phyloP scores from a whole-genome alignment of 2,888 invertebrate species.

The Oeneis ivallda region DNA sequence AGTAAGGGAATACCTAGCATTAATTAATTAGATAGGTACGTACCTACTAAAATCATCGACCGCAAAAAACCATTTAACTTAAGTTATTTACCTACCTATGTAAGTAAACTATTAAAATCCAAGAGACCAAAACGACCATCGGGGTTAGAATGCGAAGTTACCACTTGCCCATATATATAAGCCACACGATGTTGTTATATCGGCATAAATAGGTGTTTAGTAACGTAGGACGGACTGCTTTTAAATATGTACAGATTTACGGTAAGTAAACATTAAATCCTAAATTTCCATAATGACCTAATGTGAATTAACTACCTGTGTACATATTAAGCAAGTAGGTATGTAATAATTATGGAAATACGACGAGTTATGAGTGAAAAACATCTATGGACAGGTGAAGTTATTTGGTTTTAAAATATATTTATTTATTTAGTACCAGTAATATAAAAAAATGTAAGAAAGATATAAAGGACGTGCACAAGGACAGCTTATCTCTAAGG shows the following conservation, averaged over 20 bases:
- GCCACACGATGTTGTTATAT: background rate
- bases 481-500: too few species aligned
- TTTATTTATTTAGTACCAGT: too few species aligned
- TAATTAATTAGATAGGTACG: background rate
- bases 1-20: background rate
- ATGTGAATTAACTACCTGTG: conserved; percentile 7
- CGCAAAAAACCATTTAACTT: too few species aligned
- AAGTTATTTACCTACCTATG: too few species aligned
- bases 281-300: conserved; percentile 13
- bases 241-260: conserved; percentile 9
- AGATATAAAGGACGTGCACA: too few species aligned
- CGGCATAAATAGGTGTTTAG: background rate
- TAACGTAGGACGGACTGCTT: background rate
- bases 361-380: background rate
- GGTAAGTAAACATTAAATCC: background rate
- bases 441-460: too few species aligned
- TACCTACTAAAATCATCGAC: background rate
- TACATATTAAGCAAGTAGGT: background rate
- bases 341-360: background rate
- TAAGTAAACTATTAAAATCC: background rate
- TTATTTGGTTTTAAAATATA: background rate
- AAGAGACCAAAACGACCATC: background rate
- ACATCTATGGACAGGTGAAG: background rate
- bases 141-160: background rate
- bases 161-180: background rate